These are phyloP conservation scores for Scleropages formosus DNA, from an alignment of 2,797 vertebrate genomes.

Conservation along the genomic window DNA sequence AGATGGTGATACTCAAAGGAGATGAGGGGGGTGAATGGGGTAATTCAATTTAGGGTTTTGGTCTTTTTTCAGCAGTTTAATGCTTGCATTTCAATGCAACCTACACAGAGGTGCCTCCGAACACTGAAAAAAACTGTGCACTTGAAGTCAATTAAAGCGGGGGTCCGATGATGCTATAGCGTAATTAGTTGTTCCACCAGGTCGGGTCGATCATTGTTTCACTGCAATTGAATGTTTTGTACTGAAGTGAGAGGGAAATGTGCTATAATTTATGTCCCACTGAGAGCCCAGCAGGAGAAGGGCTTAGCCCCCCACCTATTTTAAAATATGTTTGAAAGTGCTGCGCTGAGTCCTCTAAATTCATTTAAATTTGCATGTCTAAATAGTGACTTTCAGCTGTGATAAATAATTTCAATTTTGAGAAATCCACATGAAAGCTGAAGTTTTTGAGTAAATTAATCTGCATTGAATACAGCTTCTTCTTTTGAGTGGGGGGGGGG, in stretches of 20 bases:
- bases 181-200: slow-evolving; percentile 41
- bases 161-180: slow-evolving; percentile 32
- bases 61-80: slow-evolving; percentile 42
- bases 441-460: neutral
- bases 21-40: neutral
- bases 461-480: slow-evolving; percentile 10
- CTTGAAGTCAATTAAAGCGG: slow-evolving; percentile 31
- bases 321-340: neutral
- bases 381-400: slow-evolving; percentile 24
- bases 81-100: slow-evolving; percentile 44
- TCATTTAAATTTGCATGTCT: slow-evolving; percentile 25
- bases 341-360: slow-evolving; percentile 15
- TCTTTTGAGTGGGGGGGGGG: slow-evolving; percentile 17
- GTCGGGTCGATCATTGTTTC: slow-evolving; percentile 24
- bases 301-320: slow-evolving; percentile 11
- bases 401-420: slow-evolving; percentile 23
- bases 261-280: slow-evolving; percentile 34
- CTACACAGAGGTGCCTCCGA: slow-evolving; percentile 27
- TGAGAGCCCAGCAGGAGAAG: slow-evolving; percentile 18
- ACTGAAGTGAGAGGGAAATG: slow-evolving; percentile 19
- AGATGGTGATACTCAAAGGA: neutral
- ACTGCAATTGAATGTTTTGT: slow-evolving; percentile 33
- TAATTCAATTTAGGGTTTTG: slow-evolving; percentile 49
- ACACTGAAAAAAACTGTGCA: slow-evolving; percentile 35
- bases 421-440: slow-evolving; percentile 5